A percentile compares a stretch with the other conserved stretches of the same genome.
phyloP scores from a whole-genome alignment of 2,797 vertebrate species.

The Diceros bicornis region DNA sequence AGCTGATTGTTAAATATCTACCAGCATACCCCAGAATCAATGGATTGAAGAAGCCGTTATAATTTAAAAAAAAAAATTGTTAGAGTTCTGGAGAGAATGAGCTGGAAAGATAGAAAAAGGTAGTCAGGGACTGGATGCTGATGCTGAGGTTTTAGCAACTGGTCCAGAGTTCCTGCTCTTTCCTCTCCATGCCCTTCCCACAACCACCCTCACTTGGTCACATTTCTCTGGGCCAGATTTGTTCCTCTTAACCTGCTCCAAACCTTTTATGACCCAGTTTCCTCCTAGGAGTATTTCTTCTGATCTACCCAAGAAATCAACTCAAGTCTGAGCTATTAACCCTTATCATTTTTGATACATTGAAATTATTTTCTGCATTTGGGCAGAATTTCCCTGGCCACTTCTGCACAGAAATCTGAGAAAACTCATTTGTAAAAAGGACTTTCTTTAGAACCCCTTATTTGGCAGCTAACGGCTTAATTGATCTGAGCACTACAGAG shows the following conservation, averaged over 20 bases:
- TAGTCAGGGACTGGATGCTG: neutral
- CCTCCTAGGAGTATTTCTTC: neutral
- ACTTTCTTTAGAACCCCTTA: constrained; percentile 1
- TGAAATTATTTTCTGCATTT: constrained; percentile 30
- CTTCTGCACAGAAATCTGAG: neutral
- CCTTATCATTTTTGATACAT: neutral
- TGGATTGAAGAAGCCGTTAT: neutral
- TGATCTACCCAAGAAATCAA: neutral
- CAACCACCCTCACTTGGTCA: neutral
- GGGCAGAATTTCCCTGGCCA: neutral
- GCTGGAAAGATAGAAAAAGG: neutral
- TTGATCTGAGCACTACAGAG: neutral
- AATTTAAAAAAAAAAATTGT: neutral
- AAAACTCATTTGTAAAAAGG: neutral
- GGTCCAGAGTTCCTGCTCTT: neutral
- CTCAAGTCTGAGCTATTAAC: neutral
- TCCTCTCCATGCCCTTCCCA: neutral
- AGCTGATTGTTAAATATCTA: neutral
- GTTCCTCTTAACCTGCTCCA: neutral
- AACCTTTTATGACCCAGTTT: neutral
- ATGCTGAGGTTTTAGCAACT: neutral
- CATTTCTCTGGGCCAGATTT: neutral
- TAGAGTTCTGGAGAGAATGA: neutral
- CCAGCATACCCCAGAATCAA: neutral
- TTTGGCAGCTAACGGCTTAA: neutral